These are phyloP conservation scores for Carcharodon carcharias DNA, from an alignment of 2,797 vertebrate genomes.

Conservation along the genomic window DNA sequence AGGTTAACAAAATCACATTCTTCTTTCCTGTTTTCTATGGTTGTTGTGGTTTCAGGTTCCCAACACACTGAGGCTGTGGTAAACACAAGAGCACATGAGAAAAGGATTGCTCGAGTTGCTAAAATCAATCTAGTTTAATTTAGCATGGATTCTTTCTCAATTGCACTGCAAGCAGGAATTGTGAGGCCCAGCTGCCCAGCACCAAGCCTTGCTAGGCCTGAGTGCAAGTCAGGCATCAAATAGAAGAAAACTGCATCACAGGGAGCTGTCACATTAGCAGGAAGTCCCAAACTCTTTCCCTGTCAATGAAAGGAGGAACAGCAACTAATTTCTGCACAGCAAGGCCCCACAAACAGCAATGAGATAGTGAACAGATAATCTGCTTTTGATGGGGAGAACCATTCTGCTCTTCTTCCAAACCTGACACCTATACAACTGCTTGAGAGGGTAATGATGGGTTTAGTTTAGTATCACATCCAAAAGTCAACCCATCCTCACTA, in stretches of 20 bases:
- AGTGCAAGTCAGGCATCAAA: neutral
- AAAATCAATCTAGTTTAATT: neutral
- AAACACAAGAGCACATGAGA: neutral
- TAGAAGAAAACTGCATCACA: neutral
- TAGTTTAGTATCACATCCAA: neutral
- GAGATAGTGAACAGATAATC: too few relatives aligned
- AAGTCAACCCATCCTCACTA: neutral
- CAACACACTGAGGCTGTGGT: neutral
- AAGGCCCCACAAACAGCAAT: too few relatives aligned
- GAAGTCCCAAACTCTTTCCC: too few relatives aligned
- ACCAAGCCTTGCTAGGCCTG: neutral
- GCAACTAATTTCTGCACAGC: too few relatives aligned
- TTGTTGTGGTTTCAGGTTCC: neutral
- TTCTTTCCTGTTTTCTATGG: neutral
- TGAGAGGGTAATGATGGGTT: neutral
- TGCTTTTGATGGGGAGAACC: too few relatives aligned
- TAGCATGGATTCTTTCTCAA: neutral
- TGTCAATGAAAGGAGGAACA: too few relatives aligned
- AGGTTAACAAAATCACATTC: neutral
- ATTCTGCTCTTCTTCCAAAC: neutral
- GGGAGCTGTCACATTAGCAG: neutral
- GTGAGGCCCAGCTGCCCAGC: too few relatives aligned
- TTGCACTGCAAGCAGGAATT: too few relatives aligned
- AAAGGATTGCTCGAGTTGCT: neutral
- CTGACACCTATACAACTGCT: neutral